Percentiles rank a stretch among this genome's conserved stretches.
Evolutionary conservation across 2,797 vertebrate species (phyloP).

Genomic region (Rhodeus uyekii): DNA sequence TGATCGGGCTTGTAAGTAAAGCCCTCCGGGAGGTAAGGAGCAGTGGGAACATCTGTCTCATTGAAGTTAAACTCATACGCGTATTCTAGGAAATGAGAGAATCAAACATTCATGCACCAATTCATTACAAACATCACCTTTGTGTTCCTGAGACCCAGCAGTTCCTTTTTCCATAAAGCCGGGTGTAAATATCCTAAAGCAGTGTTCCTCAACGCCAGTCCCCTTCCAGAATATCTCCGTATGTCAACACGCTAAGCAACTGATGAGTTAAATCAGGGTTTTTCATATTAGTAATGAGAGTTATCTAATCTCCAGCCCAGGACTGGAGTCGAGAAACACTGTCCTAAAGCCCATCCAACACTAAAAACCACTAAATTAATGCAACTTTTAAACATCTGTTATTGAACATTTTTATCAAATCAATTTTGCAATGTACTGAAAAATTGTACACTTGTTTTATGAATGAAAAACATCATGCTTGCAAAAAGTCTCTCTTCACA

Average conservation of each 20-base stretch:
- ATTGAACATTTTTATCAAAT: neutral
- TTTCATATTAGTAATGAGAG: neutral
- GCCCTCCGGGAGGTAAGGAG: conserved; percentile 90
- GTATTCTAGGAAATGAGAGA: conserved; percentile 76
- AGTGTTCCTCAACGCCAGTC: no score
- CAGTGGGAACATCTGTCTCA: conserved; percentile 83
- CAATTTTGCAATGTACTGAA: neutral
- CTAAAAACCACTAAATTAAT: no score
- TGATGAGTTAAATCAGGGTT: neutral
- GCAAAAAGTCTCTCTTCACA: neutral
- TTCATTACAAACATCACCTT: neutral
- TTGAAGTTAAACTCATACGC: conserved; percentile 91
- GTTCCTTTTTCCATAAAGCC: neutral
- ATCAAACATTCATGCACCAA: neutral
- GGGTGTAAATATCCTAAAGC: neutral
- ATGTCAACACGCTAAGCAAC: neutral
- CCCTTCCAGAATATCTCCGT: neutral
- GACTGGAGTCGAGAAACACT: neutral
- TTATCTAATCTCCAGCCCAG: no score
- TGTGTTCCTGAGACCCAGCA: neutral
- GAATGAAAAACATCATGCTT: neutral
- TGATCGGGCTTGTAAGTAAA: conserved; percentile 91
- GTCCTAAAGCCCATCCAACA: neutral
- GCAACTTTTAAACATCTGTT: neutral
- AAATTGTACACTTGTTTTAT: no score